Conservation (phyloP, 1,140 invertebrate genomes). For the Drosophila kurseongensis region DNA sequence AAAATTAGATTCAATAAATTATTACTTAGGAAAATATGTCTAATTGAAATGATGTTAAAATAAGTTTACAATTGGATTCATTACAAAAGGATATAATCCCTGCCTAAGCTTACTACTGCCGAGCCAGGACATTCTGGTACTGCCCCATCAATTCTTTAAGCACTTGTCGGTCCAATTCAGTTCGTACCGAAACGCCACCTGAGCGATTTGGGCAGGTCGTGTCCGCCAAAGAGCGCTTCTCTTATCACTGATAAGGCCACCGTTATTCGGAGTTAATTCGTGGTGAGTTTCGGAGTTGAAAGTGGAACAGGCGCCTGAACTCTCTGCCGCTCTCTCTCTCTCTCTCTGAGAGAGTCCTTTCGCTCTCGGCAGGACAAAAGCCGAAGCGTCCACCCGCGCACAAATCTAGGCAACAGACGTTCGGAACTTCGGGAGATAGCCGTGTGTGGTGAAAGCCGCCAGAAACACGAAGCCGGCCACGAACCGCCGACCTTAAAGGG, state of each 20-base stretch:
- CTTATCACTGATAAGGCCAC: slow-evolving; percentile 72
- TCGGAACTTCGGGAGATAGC: slow-evolving; percentile 20
- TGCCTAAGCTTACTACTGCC: background rate
- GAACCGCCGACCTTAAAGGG: slow-evolving; percentile 15
- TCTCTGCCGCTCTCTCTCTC: background rate
- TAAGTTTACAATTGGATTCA: no score
- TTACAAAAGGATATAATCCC: no score
- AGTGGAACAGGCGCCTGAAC: slow-evolving; percentile 7
- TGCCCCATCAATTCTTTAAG: background rate
- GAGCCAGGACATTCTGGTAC: slow-evolving; percentile 1
- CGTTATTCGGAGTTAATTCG: slow-evolving; percentile 37
- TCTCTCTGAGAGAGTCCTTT: background rate
- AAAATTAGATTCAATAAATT: no score
- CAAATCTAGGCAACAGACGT: slow-evolving; percentile 55
- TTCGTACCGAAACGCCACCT: slow-evolving; percentile 1
- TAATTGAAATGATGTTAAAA: no score
- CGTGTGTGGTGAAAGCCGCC: slow-evolving; percentile 39
- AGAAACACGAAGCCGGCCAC: slow-evolving; percentile 31
- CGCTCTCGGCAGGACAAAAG: slow-evolving; percentile 26
- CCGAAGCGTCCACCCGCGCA: slow-evolving; percentile 56
- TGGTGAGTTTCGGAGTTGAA: slow-evolving; percentile 72
- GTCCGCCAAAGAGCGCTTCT: slow-evolving; percentile 28
- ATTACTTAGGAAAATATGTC: no score
- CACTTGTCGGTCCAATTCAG: slow-evolving; percentile 1
- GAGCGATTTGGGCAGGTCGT: slow-evolving; percentile 49